phyloP scores from a whole-genome alignment of 2,888 invertebrate species.

The Aethes cnicana region DNA sequence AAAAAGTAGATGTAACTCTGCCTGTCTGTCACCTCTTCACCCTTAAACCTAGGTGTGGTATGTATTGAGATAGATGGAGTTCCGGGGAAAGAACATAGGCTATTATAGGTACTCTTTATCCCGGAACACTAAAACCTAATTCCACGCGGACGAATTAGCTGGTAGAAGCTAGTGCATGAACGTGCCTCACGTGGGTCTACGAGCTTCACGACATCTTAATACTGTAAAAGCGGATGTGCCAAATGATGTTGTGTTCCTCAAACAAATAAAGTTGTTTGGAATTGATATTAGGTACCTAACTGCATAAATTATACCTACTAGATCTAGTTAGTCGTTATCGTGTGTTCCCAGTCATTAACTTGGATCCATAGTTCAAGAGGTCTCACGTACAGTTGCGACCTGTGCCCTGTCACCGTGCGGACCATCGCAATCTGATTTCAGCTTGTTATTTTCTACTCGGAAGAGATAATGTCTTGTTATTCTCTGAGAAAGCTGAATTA shows the following conservation, averaged over 20 bases:
- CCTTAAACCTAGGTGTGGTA: too few relatives aligned
- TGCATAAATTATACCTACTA: not conserved
- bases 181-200: conserved; percentile 8
- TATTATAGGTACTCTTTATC: too few relatives aligned
- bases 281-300: not conserved
- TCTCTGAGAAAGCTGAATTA: conserved; percentile 34
- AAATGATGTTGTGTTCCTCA: conserved; percentile 18
- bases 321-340: conserved; percentile 11
- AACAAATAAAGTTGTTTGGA: too few relatives aligned
- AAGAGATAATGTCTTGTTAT: conserved; percentile 41
- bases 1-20: too few relatives aligned
- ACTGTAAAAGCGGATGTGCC: conserved; percentile 13
- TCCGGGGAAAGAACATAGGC: too few relatives aligned
- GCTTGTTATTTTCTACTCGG: conserved; percentile 41
- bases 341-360: conserved; percentile 8
- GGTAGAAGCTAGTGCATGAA: too few relatives aligned
- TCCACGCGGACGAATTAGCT: too few relatives aligned
- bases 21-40: too few relatives aligned
- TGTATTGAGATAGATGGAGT: too few relatives aligned
- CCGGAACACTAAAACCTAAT: too few relatives aligned
- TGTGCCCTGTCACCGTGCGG: conserved; percentile 16
- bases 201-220: not conserved
- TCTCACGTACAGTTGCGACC: conserved; percentile 1
- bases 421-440: conserved; percentile 36
- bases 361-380: conserved; percentile 4